A percentile compares a stretch with the other conserved stretches of the same genome.
Conservation (phyloP, 64 coral and sea anemone genomes). For the Anthopleura sola region DNA sequence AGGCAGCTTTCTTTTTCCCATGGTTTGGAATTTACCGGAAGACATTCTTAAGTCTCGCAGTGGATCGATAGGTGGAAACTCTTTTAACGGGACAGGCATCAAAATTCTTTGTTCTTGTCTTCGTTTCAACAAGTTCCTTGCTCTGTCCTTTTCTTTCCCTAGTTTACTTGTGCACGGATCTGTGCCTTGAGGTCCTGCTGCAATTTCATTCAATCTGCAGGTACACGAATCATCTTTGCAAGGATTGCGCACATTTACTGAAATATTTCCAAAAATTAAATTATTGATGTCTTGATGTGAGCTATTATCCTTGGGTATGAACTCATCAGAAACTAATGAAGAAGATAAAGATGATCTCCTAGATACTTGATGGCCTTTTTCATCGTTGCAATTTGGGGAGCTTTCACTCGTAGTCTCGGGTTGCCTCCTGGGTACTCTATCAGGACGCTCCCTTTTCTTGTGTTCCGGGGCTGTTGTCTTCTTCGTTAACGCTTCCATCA, state of each 20-base stretch:
- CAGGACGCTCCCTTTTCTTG: neutral
- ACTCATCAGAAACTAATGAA: neutral
- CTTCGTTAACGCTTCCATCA: neutral
- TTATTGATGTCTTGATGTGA: neutral
- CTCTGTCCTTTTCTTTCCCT: constrained; percentile 6
- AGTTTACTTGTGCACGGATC: neutral
- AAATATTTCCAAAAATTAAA: neutral
- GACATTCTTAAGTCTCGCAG: neutral
- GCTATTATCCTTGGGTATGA: neutral
- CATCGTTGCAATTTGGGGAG: neutral
- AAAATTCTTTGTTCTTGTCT: neutral
- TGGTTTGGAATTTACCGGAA: neutral
- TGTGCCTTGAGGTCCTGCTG: neutral
- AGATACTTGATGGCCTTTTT: neutral
- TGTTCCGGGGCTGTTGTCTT: neutral
- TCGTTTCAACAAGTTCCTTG: constrained; percentile 21
- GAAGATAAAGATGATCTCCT: neutral
- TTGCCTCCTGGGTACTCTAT: neutral
- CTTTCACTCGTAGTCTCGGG: neutral
- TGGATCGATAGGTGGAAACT: constrained; percentile 51
- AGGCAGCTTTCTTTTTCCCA: neutral
- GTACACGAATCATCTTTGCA: neutral
- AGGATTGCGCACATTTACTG: neutral
- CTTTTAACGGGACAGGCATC: constrained; percentile 29
- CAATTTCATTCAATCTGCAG: neutral